These are phyloP conservation scores for Erpobdella octoculata DNA, from an alignment of 2,888 invertebrate species.

Conservation along the genomic window DNA sequence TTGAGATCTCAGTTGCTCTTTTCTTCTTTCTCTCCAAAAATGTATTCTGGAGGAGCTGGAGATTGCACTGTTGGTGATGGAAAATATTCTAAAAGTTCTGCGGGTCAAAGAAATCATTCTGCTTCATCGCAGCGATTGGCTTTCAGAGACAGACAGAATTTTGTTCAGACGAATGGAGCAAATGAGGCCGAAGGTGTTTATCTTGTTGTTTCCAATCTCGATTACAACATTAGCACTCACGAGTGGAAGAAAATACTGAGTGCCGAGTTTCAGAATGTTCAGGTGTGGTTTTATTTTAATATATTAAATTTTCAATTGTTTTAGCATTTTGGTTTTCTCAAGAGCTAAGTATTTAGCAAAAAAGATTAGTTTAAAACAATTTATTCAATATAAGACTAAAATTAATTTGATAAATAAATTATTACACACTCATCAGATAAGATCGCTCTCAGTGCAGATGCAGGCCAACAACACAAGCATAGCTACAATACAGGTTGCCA, in stretches of 20 bases:
- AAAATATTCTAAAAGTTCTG: not conserved
- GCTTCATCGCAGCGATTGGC: not conserved
- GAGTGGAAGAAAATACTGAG: conserved; percentile 63
- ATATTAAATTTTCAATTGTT: no score
- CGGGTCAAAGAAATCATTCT: no score
- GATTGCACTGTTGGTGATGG: not conserved
- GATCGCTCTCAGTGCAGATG: conserved; percentile 60
- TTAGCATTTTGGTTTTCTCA: no score
- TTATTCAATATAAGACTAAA: not conserved
- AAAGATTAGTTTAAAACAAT: not conserved
- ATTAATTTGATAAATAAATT: not conserved
- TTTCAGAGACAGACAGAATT: not conserved
- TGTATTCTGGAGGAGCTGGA: no score
- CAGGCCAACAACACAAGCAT: conserved; percentile 65
- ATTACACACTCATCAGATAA: conserved; percentile 49
- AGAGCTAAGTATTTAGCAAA: not conserved
- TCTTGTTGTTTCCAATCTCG: conserved; percentile 62
- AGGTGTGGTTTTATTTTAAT: conserved; percentile 54
- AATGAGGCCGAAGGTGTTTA: conserved; percentile 39
- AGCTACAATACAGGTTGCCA: conserved; percentile 66
- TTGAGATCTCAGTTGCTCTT: not conserved
- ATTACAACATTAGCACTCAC: conserved; percentile 62
- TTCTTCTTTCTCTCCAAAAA: no score
- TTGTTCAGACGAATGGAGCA: not conserved
- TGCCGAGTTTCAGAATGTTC: conserved; percentile 61